A percentile compares a stretch with the other conserved stretches of the same genome.
phyloP scores from a whole-genome alignment of 1,140 invertebrate genomes.

The Ruditapes philippinarum region DNA sequence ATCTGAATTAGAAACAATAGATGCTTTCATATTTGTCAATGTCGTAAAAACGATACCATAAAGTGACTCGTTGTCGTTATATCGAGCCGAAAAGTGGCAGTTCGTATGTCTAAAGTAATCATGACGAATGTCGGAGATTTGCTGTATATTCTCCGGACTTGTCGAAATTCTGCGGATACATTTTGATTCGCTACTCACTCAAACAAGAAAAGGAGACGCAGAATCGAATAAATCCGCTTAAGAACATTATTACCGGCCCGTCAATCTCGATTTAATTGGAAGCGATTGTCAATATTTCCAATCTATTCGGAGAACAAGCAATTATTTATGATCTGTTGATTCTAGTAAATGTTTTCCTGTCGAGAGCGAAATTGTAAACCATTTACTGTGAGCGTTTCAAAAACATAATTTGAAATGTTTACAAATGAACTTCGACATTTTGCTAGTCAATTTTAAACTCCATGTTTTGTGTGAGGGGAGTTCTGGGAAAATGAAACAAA shows the following conservation, averaged over 20 bases:
- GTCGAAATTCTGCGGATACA: background rate
- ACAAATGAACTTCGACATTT: too few relatives aligned
- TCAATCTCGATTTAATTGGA: conserved; percentile 31
- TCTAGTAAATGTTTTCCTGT: conserved; percentile 33
- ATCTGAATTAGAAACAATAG: conserved; percentile 43
- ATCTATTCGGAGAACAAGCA: background rate
- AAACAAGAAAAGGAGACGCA: conserved; percentile 27
- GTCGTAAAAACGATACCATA: conserved; percentile 54
- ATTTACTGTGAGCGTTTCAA: too few relatives aligned
- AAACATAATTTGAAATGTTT: background rate
- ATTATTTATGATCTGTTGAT: conserved; percentile 45
- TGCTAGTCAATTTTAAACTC: too few relatives aligned
- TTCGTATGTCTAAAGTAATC: conserved; percentile 44
- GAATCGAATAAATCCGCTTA: conserved; percentile 29
- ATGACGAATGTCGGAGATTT: conserved; percentile 36
- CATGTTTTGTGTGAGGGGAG: too few relatives aligned
- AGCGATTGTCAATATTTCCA: conserved; percentile 33
- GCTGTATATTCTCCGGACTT: conserved; percentile 1
- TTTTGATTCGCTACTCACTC: conserved; percentile 20
- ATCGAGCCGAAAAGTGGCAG: conserved; percentile 53
- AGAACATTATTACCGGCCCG: background rate
- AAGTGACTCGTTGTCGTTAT: conserved; percentile 49
- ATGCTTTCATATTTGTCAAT: conserved; percentile 40
- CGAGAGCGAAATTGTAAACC: background rate
- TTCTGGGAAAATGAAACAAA: too few relatives aligned